phyloP scores from a whole-genome alignment of 2,888 invertebrate genomes.

The Campoplex capitator region DNA sequence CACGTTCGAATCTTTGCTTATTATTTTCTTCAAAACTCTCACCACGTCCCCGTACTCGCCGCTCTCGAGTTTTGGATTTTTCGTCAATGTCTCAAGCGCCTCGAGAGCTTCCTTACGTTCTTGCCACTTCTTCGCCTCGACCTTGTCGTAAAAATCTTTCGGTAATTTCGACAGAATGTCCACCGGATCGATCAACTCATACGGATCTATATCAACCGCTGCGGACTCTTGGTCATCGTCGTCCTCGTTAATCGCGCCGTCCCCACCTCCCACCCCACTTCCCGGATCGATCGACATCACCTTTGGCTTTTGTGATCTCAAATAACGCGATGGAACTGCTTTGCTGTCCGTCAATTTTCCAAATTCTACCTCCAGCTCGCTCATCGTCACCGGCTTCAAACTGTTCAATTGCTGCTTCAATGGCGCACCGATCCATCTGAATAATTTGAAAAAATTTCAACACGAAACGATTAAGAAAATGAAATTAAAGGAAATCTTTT shows the following conservation, averaged over 20 bases:
- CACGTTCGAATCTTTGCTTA: slow-evolving; percentile 98
- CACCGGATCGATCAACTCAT: slow-evolving; percentile 95
- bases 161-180: slow-evolving; percentile 97
- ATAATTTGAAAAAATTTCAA: slow-evolving; percentile 58
- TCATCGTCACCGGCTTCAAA: slow-evolving; percentile 95
- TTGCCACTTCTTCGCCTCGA: slow-evolving; percentile 98
- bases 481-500: neutral
- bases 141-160: slow-evolving; percentile 97
- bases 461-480: neutral
- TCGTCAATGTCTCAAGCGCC: slow-evolving; percentile 90
- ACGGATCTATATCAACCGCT: slow-evolving; percentile 91
- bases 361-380: slow-evolving; percentile 96
- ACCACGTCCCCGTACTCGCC: slow-evolving; percentile 97
- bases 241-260: slow-evolving; percentile 84
- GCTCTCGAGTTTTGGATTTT: slow-evolving; percentile 93
- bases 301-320: slow-evolving; percentile 93
- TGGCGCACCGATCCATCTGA: slow-evolving; percentile 93
- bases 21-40: slow-evolving; percentile 94
- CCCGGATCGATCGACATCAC: slow-evolving; percentile 86
- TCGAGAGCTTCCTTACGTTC: slow-evolving; percentile 97
- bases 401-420: slow-evolving; percentile 93
- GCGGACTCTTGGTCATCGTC: slow-evolving; percentile 87
- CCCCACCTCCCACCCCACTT: slow-evolving; percentile 86
- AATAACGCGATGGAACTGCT: slow-evolving; percentile 90
- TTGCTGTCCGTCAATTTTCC: slow-evolving; percentile 89